phyloP scores from a whole-genome alignment of 2,113 vertebrate genomes.

The Ranitomeya variabilis region DNA sequence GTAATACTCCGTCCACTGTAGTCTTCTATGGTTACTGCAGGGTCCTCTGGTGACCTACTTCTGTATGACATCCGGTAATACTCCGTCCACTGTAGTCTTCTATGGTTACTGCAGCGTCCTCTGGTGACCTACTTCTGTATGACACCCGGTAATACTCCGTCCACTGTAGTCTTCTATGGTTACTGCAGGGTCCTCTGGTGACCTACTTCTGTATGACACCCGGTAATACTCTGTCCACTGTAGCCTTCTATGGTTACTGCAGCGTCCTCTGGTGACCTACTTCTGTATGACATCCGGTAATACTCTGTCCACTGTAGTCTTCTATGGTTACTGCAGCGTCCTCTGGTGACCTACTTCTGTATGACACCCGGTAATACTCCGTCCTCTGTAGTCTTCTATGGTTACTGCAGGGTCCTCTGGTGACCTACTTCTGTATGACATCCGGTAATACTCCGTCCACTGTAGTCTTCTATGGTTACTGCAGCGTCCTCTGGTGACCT shows the following conservation, averaged over 20 bases:
- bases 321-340: neutral
- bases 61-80: neutral
- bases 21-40: neutral
- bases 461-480: neutral
- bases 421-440: neutral
- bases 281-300: neutral
- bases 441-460: neutral
- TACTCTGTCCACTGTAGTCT: neutral
- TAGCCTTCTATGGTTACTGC: neutral
- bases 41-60: neutral
- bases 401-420: neutral
- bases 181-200: neutral
- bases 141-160: neutral
- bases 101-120: neutral
- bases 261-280: neutral
- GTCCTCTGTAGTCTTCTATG: neutral
- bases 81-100: neutral
- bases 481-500: neutral
- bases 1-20: neutral
- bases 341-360: neutral
- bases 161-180: neutral
- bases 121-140: neutral
- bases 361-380: neutral
- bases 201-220: neutral
- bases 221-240: neutral